Percentiles rank a stretch among this genome's conserved stretches.
phyloP scores from a whole-genome alignment of 2,888 invertebrate species.

The Protophormia terraenovae region DNA sequence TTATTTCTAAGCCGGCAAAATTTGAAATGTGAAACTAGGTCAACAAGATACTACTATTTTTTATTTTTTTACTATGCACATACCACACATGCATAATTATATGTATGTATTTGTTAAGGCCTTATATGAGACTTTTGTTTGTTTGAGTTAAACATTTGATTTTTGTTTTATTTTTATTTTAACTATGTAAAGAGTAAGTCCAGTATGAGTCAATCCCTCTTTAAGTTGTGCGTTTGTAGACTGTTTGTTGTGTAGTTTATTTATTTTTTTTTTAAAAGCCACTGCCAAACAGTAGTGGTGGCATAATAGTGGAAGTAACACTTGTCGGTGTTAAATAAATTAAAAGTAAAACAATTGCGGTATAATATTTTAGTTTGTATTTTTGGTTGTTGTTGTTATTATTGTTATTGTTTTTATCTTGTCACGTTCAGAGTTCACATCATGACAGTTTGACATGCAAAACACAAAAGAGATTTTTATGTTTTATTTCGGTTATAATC shows the following conservation, averaged over 20 bases:
- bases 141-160: not conserved
- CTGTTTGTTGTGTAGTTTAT: not conserved
- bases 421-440: conserved; percentile 68
- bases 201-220: conserved; percentile 42
- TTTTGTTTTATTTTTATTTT: not conserved
- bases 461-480: conserved; percentile 12
- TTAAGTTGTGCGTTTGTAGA: not conserved
- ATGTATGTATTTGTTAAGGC: not conserved
- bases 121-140: not conserved
- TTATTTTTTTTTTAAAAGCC: conserved; percentile 51
- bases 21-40: conserved; percentile 79
- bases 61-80: not conserved
- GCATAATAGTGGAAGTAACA: conserved; percentile 52
- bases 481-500: not conserved
- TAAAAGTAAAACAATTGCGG: conserved; percentile 39
- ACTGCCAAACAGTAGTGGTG: conserved; percentile 59
- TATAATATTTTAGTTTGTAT: not conserved
- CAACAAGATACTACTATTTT: conserved; percentile 76
- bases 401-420: conserved; percentile 29
- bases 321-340: conserved; percentile 34
- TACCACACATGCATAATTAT: conserved; percentile 6
- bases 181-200: conserved; percentile 10
- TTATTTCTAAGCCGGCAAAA: conserved; percentile 77
- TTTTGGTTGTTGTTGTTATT: conserved; percentile 32
- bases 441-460: conserved; percentile 66